Evolutionary conservation across 2,888 invertebrate species (phyloP), one percentile per base, ranked within the genome.

Genomic region (Amitus sp.): DNA sequence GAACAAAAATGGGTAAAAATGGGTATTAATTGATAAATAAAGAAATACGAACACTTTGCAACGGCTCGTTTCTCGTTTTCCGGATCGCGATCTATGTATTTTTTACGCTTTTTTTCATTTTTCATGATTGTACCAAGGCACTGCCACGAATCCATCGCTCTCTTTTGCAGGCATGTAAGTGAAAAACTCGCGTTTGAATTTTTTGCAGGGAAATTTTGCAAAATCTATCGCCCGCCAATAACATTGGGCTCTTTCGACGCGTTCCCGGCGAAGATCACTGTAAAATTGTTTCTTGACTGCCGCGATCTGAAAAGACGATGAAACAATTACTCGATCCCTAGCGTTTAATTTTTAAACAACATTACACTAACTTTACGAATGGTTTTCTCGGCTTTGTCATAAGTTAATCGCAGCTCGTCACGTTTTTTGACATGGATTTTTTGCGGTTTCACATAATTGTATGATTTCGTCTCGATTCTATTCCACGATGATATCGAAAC

Each of bases 171-270:
- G 66, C 61, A 76, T 62, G 47, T 81, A 81, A 1, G 77, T 72
- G 43, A 80, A 81, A 62, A 70, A 81, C 6, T 76, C 71, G 59
- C 62, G 54, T 45, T 80, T 80, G 47, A 78, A 81, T 1, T 69
- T 68, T 1, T 62, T 17, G 10, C 69, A 67, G 0, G 78, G 78
- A 51, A 75, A 76, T 54, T 71, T 78, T 40, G 72, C 73, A 48
- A 69, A 73, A 28, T 80, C 71, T 75, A 80, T 76, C 0, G 73
- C 62, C 23, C 54, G 62, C 81, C 81, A 81, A 67, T 72, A 68
- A 0, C 52, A 33, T 12, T 70, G 69, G 0, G 75, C 62, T 23
- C 67, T 56, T 10, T 68, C 45, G 4, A 80, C 74, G 12, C 76
- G 65, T 6, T 62, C 46, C 43, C 76, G 71, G 1, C 76, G 71